Conservation (phyloP, 2,797 vertebrate species). For the Ceryle rudis region DNA sequence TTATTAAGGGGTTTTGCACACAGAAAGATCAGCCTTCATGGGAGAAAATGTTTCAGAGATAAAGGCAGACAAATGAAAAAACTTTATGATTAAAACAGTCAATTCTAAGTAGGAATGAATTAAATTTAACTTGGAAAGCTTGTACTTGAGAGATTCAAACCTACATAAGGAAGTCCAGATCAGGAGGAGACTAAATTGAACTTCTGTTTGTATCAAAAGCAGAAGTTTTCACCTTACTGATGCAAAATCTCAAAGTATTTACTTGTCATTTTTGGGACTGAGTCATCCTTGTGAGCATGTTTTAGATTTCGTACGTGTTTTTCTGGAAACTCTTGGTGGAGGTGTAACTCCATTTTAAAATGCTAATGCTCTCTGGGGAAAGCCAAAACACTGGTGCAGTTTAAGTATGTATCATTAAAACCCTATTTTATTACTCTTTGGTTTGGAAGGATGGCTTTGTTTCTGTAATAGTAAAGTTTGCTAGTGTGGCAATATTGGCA, state of each 20-base stretch:
- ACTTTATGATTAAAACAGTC: not conserved
- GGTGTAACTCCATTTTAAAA: not conserved
- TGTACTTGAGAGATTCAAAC: not conserved
- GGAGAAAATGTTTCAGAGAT: not conserved
- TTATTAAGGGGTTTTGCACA: conserved; percentile 43
- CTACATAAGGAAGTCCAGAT: not conserved
- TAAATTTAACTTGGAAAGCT: not conserved
- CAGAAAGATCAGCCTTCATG: not conserved
- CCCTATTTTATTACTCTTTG: not conserved
- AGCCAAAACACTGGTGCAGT: not conserved
- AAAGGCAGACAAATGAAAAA: not conserved
- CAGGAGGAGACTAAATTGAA: not conserved
- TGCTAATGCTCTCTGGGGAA: not conserved
- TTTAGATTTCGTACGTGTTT: not conserved
- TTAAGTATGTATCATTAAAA: not conserved
- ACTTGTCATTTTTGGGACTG: not conserved
- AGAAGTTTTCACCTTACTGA: not conserved
- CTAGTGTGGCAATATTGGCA: not conserved
- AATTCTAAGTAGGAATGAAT: not conserved
- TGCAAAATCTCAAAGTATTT: not conserved
- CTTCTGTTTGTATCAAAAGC: not conserved
- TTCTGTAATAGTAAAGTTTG: not conserved
- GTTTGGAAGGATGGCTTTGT: not conserved
- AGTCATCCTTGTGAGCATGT: not conserved
- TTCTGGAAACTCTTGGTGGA: not conserved